phyloP scores from a whole-genome alignment of 2,797 vertebrate species.

The Hephaestus fuliginosus region DNA sequence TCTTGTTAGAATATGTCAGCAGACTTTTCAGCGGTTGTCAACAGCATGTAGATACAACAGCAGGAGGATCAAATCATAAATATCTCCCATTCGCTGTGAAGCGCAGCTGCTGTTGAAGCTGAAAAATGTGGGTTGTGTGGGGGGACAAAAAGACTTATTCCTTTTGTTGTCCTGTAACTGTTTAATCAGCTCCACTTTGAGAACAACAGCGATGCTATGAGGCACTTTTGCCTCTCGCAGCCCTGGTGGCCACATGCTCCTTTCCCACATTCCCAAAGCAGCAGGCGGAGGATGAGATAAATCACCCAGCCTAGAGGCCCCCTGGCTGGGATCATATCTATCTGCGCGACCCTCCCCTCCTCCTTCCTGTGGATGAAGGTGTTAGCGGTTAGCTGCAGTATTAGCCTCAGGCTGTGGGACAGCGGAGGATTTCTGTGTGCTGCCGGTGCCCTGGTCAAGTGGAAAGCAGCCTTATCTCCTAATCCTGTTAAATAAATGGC shows the following conservation, averaged over 20 bases:
- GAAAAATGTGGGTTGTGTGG: slow-evolving; percentile 11
- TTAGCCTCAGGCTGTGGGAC: slow-evolving; percentile 70
- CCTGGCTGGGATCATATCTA: slow-evolving; percentile 69
- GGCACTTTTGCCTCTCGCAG: slow-evolving; percentile 28
- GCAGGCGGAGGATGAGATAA: slow-evolving; percentile 68
- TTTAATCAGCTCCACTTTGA: slow-evolving; percentile 53
- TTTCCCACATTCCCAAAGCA: slow-evolving; percentile 66
- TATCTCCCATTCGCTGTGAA: slow-evolving; percentile 23
- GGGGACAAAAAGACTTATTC: slow-evolving; percentile 1
- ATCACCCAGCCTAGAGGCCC: slow-evolving; percentile 69
- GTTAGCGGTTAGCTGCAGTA: slow-evolving; percentile 62
- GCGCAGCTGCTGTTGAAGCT: slow-evolving; percentile 29
- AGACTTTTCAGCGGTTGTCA: slow-evolving; percentile 31
- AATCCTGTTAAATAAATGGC: slow-evolving; percentile 83
- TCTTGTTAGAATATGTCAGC: slow-evolving; percentile 42
- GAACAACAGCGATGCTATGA: slow-evolving; percentile 38
- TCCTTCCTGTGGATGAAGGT: slow-evolving; percentile 52
- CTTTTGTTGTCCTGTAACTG: slow-evolving; percentile 35
- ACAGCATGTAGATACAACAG: slow-evolving; percentile 11
- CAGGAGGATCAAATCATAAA: slow-evolving; percentile 21
- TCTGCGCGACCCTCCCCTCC: slow-evolving; percentile 46
- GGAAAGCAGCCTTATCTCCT: slow-evolving; percentile 75
- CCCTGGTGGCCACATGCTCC: slow-evolving; percentile 46
- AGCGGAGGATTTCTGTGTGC: slow-evolving; percentile 66
- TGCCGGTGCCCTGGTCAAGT: slow-evolving; percentile 63